Evolutionary conservation across 2,797 vertebrate genomes (phyloP), one percentile per base, ranked within the genome.

Genomic region (Chrosomus eos): DNA sequence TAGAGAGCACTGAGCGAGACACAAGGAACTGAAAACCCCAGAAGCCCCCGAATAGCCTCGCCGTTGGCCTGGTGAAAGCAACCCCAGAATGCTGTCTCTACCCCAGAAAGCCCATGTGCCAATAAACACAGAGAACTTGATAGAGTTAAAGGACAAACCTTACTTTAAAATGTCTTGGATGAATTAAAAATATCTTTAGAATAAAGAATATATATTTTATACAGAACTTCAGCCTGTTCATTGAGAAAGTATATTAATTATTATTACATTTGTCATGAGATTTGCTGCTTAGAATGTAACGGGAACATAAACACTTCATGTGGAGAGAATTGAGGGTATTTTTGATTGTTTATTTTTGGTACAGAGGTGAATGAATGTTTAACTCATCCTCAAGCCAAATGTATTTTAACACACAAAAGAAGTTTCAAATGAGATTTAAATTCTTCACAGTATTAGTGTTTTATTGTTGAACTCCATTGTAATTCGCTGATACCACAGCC

Each of bases 1-100:
- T 95, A 99, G 98, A 93, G 97, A 91, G 98, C 98, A 0, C 96
- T 99, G 82, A 94, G 90, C 0, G 98, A 99, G 1, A 96, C 96
- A 86, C 97, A 97, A 92, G 93, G 93, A 1, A 92, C 95, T 0
- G 97, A 98, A 79, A 95, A 95, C 91, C 95, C 95, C 31, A 95
- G 95, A 87, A 97, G 96, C 88, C 97, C 97, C 7, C 93, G 96
- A 87, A 94, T 97, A 92, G 94, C 95, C 26, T 98, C 97, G 0
- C 97, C 97, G 13, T 95, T 97, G 31, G 96, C 96, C 91, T 99
- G 98, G 98, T 99, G 97, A 96, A 0, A 68, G 70, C 67, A 55
- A 58, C n/a, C n/a, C n/a, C 1, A 81, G 72, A 43, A 14, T 87
- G 90, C 91, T 90, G 90, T 90, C 90, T 80, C 58, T 88, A 91